Conservation (phyloP, 37 sponge, comb jelly and placozoan species). For the Dysidea cf. avara region DNA sequence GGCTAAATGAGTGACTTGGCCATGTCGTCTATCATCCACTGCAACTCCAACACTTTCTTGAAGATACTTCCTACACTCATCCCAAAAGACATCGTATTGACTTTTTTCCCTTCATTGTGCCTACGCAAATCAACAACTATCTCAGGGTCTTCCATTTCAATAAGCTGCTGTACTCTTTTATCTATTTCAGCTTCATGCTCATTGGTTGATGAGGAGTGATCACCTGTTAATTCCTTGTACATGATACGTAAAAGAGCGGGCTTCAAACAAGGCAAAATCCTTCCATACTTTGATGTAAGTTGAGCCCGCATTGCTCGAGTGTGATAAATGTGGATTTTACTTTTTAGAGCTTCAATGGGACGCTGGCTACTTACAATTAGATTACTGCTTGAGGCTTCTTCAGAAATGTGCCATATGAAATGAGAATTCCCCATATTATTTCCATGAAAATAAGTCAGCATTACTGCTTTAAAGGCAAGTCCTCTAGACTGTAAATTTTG, state of each 20-base stretch:
- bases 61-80: too few relatives aligned
- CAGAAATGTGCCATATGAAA: too few relatives aligned
- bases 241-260: slow-evolving; percentile 5
- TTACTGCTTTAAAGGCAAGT: neutral
- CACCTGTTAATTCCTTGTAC: slow-evolving; percentile 37
- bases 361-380: too few relatives aligned
- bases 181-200: slow-evolving; percentile 18
- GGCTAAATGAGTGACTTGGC: slow-evolving; percentile 9
- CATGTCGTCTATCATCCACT: slow-evolving; percentile 53
- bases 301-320: too few relatives aligned
- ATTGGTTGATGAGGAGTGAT: slow-evolving; percentile 16
- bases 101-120: slow-evolving; percentile 13
- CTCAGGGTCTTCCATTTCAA: slow-evolving; percentile 46
- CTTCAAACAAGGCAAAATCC: slow-evolving; percentile 19
- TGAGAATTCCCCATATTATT: slow-evolving; percentile 45
- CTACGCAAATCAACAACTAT: slow-evolving; percentile 15
- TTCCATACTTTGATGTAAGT: slow-evolving; percentile 43
- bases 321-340: slow-evolving; percentile 25
- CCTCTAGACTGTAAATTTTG: neutral
- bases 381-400: too few relatives aligned
- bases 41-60: slow-evolving; percentile 18
- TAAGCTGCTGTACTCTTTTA: slow-evolving; percentile 1
- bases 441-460: slow-evolving; percentile 48
- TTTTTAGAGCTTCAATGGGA: slow-evolving; percentile 28
- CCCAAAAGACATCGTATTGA: too few relatives aligned